These are phyloP conservation scores for Motacilla tschutschensis DNA, from an alignment of 2,113 vertebrate species.

Conservation along the genomic window DNA sequence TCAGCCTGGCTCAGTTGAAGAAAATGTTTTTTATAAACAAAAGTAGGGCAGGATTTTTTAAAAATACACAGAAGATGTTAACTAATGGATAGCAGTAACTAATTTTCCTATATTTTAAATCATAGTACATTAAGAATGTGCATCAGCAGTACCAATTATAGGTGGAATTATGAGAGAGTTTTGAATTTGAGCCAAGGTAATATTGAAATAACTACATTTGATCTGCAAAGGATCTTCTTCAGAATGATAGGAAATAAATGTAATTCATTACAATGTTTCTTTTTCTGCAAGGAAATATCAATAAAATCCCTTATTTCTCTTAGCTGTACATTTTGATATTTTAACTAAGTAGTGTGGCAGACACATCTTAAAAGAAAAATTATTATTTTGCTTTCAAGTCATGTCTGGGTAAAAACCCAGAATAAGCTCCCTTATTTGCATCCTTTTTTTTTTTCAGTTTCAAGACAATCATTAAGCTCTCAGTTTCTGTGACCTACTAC, in stretches of 20 bases:
- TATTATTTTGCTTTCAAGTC: neutral
- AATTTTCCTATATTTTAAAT: neutral
- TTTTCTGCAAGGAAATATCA: neutral
- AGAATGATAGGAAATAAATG: neutral
- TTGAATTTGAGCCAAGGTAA: neutral
- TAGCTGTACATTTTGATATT: neutral
- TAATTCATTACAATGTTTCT: neutral
- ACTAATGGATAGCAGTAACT: neutral
- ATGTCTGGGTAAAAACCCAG: neutral
- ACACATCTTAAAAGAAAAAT: neutral
- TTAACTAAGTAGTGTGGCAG: neutral
- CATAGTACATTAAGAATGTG: neutral
- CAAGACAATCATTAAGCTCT: neutral
- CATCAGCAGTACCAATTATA: neutral
- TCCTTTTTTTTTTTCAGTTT: neutral
- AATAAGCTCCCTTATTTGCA: neutral
- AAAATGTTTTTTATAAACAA: neutral
- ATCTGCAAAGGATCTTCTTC: conserved; percentile 24
- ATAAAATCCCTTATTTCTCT: neutral
- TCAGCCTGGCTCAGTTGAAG: neutral
- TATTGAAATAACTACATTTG: neutral
- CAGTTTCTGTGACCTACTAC: neutral
- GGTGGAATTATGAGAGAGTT: neutral
- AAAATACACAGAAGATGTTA: neutral
- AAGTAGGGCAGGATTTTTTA: neutral